Percentiles rank a stretch among this genome's conserved stretches.
phyloP scores from a whole-genome alignment of 2,113 vertebrate genomes.

The Origma solitaria region DNA sequence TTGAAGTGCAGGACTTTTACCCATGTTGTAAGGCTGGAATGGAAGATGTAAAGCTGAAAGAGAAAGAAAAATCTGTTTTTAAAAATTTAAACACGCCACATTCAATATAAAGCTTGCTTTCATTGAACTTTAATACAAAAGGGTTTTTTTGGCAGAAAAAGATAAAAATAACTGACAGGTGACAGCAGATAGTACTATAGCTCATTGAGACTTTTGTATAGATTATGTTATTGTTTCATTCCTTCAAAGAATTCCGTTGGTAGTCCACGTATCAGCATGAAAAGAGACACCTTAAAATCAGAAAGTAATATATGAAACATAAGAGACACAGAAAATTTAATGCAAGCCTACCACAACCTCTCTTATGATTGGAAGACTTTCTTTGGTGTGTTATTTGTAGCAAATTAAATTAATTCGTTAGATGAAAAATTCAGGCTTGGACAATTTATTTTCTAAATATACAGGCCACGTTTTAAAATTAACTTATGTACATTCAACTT shows the following conservation, averaged over 20 bases:
- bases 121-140: not conserved
- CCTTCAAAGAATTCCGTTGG: not conserved
- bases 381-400: not conserved
- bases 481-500: not conserved
- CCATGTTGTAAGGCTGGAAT: conserved; percentile 68
- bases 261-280: not conserved
- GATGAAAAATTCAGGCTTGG: not conserved
- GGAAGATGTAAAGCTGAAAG: conserved; percentile 64
- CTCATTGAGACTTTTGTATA: not conserved
- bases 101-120: not conserved
- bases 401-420: not conserved
- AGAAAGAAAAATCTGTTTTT: conserved; percentile 48
- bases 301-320: not conserved
- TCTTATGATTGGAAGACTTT: not conserved
- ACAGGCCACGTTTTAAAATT: not conserved
- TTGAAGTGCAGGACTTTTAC: conserved; percentile 48
- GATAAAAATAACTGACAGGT: not conserved
- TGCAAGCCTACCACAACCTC: not conserved
- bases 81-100: not conserved
- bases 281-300: not conserved
- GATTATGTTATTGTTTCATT: not conserved
- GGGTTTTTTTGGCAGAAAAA: not conserved
- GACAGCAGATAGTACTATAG: not conserved
- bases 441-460: not conserved
- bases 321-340: not conserved